Percentiles rank a stretch among this genome's conserved stretches.
Conservation (phyloP, 2,113 vertebrate species). For the Colistium nudipinnis region DNA sequence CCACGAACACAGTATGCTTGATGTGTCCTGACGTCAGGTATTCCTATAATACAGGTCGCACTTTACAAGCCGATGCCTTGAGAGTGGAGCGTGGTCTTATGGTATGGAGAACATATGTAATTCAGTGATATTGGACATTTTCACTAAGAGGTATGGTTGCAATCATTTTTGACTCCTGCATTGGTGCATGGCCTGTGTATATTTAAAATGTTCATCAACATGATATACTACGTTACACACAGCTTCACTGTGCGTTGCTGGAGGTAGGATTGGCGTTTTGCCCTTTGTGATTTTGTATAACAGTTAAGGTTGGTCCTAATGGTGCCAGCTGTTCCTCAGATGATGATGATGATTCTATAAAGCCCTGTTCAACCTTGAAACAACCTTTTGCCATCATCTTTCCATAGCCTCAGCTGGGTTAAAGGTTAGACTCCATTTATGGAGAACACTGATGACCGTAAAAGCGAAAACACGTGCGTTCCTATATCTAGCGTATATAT, state of each 20-base stretch:
- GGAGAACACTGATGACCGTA: background rate
- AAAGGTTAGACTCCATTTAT: constrained; percentile 4
- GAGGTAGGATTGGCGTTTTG: background rate
- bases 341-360: background rate
- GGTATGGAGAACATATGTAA: background rate
- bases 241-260: background rate
- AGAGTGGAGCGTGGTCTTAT: background rate
- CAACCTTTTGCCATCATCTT: background rate
- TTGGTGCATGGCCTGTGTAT: no score
- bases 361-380: background rate
- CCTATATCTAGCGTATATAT: background rate
- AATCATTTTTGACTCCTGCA: background rate
- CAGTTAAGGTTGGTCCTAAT: background rate
- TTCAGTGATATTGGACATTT: background rate
- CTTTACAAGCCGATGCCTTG: background rate
- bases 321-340: background rate
- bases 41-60: background rate
- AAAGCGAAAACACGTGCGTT: constrained; percentile 16
- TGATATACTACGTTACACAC: background rate
- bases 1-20: background rate
- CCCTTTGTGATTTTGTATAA: background rate
- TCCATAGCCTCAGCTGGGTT: background rate
- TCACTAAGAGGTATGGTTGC: background rate
- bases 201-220: background rate
- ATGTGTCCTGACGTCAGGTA: background rate